These are phyloP conservation scores for Metridium senile DNA, from an alignment of 92 coral and sea anemone genomes.

Conservation along the genomic window DNA sequence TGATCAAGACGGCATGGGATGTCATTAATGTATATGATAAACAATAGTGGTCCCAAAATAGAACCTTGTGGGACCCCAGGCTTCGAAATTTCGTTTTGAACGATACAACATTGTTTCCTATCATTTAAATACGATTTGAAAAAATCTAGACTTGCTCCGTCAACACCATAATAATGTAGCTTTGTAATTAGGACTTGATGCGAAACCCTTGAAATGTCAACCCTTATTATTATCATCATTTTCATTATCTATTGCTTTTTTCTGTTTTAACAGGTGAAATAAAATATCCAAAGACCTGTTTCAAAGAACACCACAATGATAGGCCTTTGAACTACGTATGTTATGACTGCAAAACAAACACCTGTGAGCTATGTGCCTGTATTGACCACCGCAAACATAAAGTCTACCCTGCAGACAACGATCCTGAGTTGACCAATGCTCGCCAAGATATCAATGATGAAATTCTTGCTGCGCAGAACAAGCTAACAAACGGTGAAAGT, in stretches of 20 bases:
- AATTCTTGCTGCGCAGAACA: constrained; percentile 2
- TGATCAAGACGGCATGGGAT: too few species aligned
- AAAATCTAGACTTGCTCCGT: too few species aligned
- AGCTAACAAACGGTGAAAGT: not conserved
- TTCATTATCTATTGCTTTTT: not conserved
- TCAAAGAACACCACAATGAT: constrained; percentile 30
- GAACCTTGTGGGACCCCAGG: too few species aligned
- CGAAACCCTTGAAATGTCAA: too few species aligned
- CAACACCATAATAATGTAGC: too few species aligned
- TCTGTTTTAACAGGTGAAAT: constrained; percentile 19
- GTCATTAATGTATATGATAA: too few species aligned
- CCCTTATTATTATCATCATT: too few species aligned
- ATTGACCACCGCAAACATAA: constrained; percentile 14
- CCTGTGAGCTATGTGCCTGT: constrained; percentile 25
- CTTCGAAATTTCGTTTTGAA: too few species aligned
- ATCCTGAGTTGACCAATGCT: constrained; percentile 9
- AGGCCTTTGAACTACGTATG: constrained; percentile 26
- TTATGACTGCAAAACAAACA: constrained; percentile 11
- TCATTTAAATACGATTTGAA: too few species aligned
- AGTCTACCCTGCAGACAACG: not conserved
- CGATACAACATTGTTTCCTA: too few species aligned
- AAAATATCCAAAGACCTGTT: constrained; percentile 26
- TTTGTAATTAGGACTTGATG: too few species aligned
- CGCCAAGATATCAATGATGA: constrained; percentile 14
- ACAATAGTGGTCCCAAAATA: too few species aligned